These are phyloP conservation scores for Helicorthomorpha holstii DNA, from an alignment of 1,140 invertebrate species.

Conservation along the genomic window DNA sequence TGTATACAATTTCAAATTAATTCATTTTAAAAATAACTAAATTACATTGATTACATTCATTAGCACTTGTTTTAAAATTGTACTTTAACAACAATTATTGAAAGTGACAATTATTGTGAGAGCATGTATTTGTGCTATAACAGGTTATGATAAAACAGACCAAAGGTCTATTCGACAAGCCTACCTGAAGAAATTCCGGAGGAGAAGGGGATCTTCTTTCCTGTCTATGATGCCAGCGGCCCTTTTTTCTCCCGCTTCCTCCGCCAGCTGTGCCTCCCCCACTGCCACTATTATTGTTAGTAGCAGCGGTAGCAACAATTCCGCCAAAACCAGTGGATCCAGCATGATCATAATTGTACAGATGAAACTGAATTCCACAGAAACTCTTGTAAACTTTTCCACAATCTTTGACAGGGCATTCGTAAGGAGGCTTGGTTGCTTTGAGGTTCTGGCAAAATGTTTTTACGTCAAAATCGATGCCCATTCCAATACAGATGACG, in stretches of 20 bases:
- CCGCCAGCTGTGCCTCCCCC: background rate
- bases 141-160: too few relatives aligned
- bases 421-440: constrained; percentile 62
- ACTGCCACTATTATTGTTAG: constrained; percentile 7
- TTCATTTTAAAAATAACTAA: too few relatives aligned
- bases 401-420: constrained; percentile 64
- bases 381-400: constrained; percentile 69
- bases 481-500: too few relatives aligned
- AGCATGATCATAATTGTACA: constrained; percentile 66
- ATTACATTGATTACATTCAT: too few relatives aligned
- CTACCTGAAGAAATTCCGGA: constrained; percentile 18
- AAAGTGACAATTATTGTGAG: too few relatives aligned
- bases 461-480: constrained; percentile 61
- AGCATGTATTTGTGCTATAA: too few relatives aligned
- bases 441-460: constrained; percentile 65
- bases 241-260: constrained; percentile 8
- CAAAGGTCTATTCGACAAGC: too few relatives aligned
- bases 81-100: too few relatives aligned
- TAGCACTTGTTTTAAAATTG: too few relatives aligned
- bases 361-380: constrained; percentile 65
- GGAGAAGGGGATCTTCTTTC: constrained; percentile 24
- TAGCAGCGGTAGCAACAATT: background rate
- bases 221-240: constrained; percentile 20
- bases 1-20: too few relatives aligned
- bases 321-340: constrained; percentile 19